phyloP scores from a whole-genome alignment of 2,888 invertebrate species.

The Drosophila gaucha region DNA sequence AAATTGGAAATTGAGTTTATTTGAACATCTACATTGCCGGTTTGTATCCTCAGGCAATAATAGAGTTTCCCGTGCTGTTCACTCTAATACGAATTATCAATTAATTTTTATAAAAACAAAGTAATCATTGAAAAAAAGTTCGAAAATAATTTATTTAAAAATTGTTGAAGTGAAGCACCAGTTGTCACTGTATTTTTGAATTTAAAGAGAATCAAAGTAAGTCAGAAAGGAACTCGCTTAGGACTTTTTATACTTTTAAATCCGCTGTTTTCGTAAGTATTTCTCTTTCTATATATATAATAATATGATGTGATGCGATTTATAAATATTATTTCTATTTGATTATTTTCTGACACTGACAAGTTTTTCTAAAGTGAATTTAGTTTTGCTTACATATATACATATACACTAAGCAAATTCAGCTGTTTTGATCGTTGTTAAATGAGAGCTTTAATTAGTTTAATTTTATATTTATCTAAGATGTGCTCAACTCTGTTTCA shows the following conservation, averaged over 20 bases:
- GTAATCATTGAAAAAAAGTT: background rate
- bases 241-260: background rate
- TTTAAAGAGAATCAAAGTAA: background rate
- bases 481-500: constrained; percentile 12
- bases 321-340: background rate
- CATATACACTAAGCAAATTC: constrained; percentile 1
- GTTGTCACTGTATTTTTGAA: background rate
- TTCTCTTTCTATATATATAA: background rate
- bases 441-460: background rate
- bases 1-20: too few species aligned
- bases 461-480: background rate
- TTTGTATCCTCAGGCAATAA: too few species aligned
- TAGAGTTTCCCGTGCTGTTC: too few species aligned
- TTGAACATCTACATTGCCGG: too few species aligned
- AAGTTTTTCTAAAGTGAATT: background rate
- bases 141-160: too few species aligned
- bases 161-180: too few species aligned
- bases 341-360: background rate
- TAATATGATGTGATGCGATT: background rate
- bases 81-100: too few species aligned
- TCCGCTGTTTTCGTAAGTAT: background rate
- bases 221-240: background rate
- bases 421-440: background rate
- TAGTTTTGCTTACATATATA: background rate
- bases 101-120: too few species aligned